Evolutionary conservation across 2,888 invertebrate species (phyloP).

Genomic region (Aleiodes testaceus): DNA sequence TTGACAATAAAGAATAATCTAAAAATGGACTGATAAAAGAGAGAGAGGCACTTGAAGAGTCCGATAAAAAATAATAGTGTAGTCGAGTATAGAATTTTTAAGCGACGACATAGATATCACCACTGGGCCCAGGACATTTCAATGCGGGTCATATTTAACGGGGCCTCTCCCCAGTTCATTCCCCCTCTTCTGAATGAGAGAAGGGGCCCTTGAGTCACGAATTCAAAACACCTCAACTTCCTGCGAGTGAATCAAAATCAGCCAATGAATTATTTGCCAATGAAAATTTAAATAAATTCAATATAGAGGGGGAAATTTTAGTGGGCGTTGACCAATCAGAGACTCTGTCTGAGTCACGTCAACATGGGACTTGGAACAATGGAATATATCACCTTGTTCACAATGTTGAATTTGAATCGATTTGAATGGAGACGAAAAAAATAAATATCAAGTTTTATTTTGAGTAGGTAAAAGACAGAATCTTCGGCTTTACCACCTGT

Average conservation of each 20-base stretch:
- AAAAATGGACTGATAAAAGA: constrained; percentile 17
- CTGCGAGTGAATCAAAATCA: constrained; percentile 25
- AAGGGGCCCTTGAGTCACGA: constrained; percentile 27
- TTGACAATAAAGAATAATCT: background rate
- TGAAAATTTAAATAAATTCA: background rate
- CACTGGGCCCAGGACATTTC: constrained; percentile 6
- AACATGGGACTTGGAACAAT: constrained; percentile 9
- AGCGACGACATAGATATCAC: constrained; percentile 21
- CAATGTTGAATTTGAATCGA: too few species aligned
- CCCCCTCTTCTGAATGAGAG: background rate
- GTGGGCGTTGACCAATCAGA: constrained; percentile 36
- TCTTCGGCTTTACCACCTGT: background rate
- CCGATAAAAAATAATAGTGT: constrained; percentile 1
- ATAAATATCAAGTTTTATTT: background rate
- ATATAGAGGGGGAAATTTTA: background rate
- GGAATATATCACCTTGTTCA: constrained; percentile 14
- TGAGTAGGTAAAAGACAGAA: background rate
- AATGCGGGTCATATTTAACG: constrained; percentile 41
- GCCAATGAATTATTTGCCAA: background rate
- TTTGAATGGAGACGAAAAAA: too few species aligned
- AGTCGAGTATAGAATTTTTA: background rate
- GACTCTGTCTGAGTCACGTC: constrained; percentile 27
- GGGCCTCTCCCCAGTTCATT: constrained; percentile 26
- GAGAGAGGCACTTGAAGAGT: constrained; percentile 15
- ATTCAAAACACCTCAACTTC: constrained; percentile 39